Evolutionary conservation across 1,140 invertebrate species (phyloP).

Genomic region (Listronotus oregonensis): DNA sequence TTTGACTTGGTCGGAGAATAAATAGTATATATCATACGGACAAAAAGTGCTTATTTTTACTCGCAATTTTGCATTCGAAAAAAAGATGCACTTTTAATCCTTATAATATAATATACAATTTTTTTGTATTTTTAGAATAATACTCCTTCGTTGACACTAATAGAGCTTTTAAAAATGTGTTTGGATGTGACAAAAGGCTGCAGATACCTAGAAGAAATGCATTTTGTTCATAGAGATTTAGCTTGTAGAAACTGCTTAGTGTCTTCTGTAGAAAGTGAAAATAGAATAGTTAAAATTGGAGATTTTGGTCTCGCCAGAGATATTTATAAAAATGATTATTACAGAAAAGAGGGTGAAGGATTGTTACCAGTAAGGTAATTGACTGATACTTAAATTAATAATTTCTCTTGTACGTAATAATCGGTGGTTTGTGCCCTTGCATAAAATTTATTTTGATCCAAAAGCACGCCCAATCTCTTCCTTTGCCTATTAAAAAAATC

Average conservation of each 20-base stretch:
- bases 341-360: slow-evolving; percentile 86
- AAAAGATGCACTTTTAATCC: too few relatives aligned
- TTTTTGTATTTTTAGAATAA: slow-evolving; percentile 40
- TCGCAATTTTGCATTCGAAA: too few relatives aligned
- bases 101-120: too few relatives aligned
- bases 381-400: too few relatives aligned
- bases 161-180: slow-evolving; percentile 89
- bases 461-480: too few relatives aligned
- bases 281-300: slow-evolving; percentile 91
- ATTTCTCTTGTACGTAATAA: too few relatives aligned
- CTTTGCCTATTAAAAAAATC: too few relatives aligned
- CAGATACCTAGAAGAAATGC: slow-evolving; percentile 89
- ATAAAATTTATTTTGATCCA: too few relatives aligned
- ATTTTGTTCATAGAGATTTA: slow-evolving; percentile 95
- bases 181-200: slow-evolving; percentile 94
- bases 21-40: too few relatives aligned
- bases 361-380: slow-evolving; percentile 66
- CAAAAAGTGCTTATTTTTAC: too few relatives aligned
- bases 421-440: too few relatives aligned
- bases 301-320: slow-evolving; percentile 95
- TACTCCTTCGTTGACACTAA: slow-evolving; percentile 65
- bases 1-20: too few relatives aligned
- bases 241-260: slow-evolving; percentile 94
- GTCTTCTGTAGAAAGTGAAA: slow-evolving; percentile 68
- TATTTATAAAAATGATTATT: slow-evolving; percentile 97